phyloP scores from a whole-genome alignment of 2,797 vertebrate species.

The Eospalax fontanierii region DNA sequence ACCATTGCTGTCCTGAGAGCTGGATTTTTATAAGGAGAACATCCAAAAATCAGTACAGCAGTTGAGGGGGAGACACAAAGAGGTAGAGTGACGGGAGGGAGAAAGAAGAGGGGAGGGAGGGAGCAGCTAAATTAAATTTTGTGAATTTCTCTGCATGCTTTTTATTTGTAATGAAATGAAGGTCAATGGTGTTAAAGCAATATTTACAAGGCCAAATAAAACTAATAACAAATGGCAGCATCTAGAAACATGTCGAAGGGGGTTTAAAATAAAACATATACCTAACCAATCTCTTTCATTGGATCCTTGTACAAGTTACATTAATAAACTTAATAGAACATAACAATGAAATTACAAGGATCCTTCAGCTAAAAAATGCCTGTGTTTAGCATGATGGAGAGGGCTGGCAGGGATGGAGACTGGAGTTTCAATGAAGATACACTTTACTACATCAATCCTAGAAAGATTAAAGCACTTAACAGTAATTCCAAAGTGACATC shows the following conservation, averaged over 20 bases:
- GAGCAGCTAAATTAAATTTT: background rate
- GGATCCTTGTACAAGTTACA: background rate
- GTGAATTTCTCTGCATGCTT: slow-evolving; percentile 17
- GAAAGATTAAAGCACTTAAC: slow-evolving; percentile 83
- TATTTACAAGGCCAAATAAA: slow-evolving; percentile 64
- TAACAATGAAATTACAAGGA: slow-evolving; percentile 78
- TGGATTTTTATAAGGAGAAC: slow-evolving; percentile 60
- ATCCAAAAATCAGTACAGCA: slow-evolving; percentile 7
- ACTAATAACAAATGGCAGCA: slow-evolving; percentile 20
- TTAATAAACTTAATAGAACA: slow-evolving; percentile 76
- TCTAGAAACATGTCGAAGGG: slow-evolving; percentile 25
- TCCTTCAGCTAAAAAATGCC: slow-evolving; percentile 11
- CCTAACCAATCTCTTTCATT: background rate
- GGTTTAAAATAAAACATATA: slow-evolving; percentile 32
- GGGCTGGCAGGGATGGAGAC: background rate
- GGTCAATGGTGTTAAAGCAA: slow-evolving; percentile 10
- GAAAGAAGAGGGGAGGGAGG: accelerated
- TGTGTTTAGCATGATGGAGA: background rate
- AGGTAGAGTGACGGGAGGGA: background rate
- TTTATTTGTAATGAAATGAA: slow-evolving; percentile 57
- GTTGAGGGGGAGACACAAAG: background rate
- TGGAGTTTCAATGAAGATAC: slow-evolving; percentile 40
- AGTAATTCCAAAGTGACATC: slow-evolving; percentile 80
- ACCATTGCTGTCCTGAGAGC: background rate
- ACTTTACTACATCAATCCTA: slow-evolving; percentile 79